Conservation (phyloP, 2,797 vertebrate genomes). For the Myotis planiceps region DNA sequence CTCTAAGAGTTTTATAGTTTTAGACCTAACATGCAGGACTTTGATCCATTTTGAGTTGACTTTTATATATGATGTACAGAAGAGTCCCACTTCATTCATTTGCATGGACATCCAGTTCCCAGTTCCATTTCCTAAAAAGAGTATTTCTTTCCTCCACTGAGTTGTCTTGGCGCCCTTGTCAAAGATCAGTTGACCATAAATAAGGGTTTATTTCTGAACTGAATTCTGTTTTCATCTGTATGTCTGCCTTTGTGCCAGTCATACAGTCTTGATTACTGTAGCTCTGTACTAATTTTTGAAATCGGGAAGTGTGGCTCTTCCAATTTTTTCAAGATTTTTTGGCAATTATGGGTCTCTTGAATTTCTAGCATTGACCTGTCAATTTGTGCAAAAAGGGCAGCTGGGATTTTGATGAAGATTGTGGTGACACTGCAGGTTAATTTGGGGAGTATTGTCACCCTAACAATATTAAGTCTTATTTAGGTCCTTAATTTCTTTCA, state of each 20-base stretch:
- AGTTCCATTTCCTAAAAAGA: not conserved
- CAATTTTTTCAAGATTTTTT: not conserved
- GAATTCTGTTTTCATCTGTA: not conserved
- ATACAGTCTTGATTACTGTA: not conserved
- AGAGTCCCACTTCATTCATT: not conserved
- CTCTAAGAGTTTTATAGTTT: not conserved
- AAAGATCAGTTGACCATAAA: not conserved
- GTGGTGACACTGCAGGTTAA: not conserved
- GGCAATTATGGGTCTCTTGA: not conserved
- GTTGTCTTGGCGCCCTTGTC: not conserved
- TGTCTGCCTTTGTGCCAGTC: not conserved
- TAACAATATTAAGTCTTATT: not conserved
- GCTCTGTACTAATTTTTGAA: not conserved
- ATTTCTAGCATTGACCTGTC: not conserved
- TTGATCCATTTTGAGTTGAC: not conserved
- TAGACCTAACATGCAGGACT: not conserved
- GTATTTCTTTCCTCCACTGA: not conserved
- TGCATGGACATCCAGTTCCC: not conserved
- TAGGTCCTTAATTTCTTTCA: not conserved
- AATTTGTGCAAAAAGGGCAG: not conserved
- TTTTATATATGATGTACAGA: not conserved
- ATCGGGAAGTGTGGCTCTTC: not conserved
- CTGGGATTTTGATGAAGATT: not conserved
- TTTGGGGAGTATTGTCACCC: not conserved
- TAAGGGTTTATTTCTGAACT: not conserved